These are phyloP conservation scores for Pseudoatta argentina DNA, from an alignment of 1,140 invertebrate species.

Conservation along the genomic window DNA sequence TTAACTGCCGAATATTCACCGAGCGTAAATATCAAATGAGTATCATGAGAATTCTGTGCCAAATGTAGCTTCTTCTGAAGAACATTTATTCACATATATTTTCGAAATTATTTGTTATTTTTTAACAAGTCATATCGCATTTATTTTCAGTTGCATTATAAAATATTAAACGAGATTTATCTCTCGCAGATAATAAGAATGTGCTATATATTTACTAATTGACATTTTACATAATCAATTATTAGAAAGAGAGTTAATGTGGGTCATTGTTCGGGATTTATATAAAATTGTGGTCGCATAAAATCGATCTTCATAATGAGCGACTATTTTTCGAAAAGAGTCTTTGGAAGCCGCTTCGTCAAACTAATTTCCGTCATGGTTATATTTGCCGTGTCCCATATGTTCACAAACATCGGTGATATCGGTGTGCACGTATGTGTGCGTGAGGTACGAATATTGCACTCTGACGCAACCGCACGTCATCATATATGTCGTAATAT, in stretches of 20 bases:
- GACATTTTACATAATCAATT: not conserved
- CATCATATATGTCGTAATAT: constrained; percentile 58
- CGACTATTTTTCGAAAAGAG: constrained; percentile 22
- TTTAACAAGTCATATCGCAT: not conserved
- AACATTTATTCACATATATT: not conserved
- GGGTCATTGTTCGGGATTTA: not conserved
- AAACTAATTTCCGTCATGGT: constrained; percentile 53
- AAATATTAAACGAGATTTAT: not conserved
- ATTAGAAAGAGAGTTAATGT: not conserved
- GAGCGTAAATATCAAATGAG: constrained; percentile 11
- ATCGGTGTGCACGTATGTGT: not conserved
- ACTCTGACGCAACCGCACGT: constrained; percentile 50
- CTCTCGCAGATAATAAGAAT: not conserved
- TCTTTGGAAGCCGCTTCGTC: constrained; percentile 23
- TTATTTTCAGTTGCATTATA: not conserved
- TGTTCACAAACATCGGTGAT: constrained; percentile 26
- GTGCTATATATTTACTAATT: not conserved
- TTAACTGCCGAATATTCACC: not conserved
- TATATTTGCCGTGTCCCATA: constrained; percentile 36
- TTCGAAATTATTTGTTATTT: not conserved
- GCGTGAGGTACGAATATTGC: constrained; percentile 43
- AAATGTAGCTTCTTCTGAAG: not conserved
- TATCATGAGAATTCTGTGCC: constrained; percentile 1
- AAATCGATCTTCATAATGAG: constrained; percentile 10
- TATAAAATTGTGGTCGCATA: not conserved